These are phyloP conservation scores for Trichomycterus rosablanca DNA, from an alignment of 2,113 vertebrate species.

Conservation along the genomic window DNA sequence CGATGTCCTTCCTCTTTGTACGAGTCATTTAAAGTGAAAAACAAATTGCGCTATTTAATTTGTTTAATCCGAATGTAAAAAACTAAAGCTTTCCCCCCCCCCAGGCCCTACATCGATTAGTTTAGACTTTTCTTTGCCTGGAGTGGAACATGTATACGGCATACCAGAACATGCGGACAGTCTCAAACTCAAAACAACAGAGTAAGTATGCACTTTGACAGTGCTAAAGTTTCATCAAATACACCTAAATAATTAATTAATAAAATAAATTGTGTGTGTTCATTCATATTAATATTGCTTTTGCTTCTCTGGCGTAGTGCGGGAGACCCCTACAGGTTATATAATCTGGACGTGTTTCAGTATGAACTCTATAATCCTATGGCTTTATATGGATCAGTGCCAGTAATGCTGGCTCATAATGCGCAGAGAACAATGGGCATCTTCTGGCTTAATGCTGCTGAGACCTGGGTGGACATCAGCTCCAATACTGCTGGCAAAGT, in stretches of 20 bases:
- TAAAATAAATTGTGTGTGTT: background rate
- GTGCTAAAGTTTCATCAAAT: background rate
- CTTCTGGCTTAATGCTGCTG: slow-evolving; percentile 91
- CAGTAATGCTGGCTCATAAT: slow-evolving; percentile 81
- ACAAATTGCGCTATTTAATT: too few relatives aligned
- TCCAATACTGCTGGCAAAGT: slow-evolving; percentile 93
- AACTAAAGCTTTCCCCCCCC: too few relatives aligned
- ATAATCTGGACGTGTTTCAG: slow-evolving; percentile 95
- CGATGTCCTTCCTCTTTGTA: too few relatives aligned
- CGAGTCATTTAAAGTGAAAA: too few relatives aligned
- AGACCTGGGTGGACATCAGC: slow-evolving; percentile 93
- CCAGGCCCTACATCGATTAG: slow-evolving; percentile 82
- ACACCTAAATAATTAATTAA: too few relatives aligned
- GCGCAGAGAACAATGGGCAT: slow-evolving; percentile 77
- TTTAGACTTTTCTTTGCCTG: slow-evolving; percentile 87
- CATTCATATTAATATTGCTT: background rate
- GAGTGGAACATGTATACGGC: slow-evolving; percentile 87
- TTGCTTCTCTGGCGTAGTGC: slow-evolving; percentile 60
- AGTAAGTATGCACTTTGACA: slow-evolving; percentile 67
- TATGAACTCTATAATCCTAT: slow-evolving; percentile 88
- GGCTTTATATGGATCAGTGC: slow-evolving; percentile 87
- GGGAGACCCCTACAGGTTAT: slow-evolving; percentile 87
- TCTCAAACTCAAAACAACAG: slow-evolving; percentile 81
- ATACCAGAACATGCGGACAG: slow-evolving; percentile 88
- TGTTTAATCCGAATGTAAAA: too few relatives aligned